Base-by-base conservation (phyloP, 2,113 vertebrate genomes). In the Pachypanchax playfairii region DNA sequence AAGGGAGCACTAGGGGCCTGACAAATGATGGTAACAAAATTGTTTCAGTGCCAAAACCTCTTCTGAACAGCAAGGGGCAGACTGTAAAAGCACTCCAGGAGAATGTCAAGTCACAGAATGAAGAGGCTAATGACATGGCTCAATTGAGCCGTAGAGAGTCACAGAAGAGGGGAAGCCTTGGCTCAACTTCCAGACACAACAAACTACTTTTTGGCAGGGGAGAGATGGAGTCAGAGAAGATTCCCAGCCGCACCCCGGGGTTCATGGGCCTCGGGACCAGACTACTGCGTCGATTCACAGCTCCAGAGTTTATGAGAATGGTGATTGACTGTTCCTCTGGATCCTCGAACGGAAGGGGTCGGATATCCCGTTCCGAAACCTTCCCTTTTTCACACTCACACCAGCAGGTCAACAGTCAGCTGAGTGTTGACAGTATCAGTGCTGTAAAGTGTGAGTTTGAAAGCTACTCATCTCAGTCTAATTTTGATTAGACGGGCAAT, bases 371-470 rank as follows among this genome's bases (percentile, higher is more conserved):
- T 25, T 93, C 92, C 0, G 92, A 93, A 58, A 93, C 92, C 51
- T 93, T 91, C 60, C 92, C 92, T 0, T 62, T 92, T 21, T 89
- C 92, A 0, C 70, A 89, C 69, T 74, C 87, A 2, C 91, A 91
- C 28, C 85, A 89, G 77, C 83, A 84, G 69, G 89, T 93, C 22
- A 87, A 92, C 82, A 91, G 90, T 62, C 92, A 93, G 81, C 90
- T 85, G 0, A 93, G 91, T 11, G 76, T 92, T 0, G 91, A 92
- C 82, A 91, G 91, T 80, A 92, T 93, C 86, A 93, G 92, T 3
- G 91, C 79, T 13, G 92, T 93, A 12, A 90, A 82, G 65, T 93
- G 92, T 47, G 92, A 93, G 77, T 93, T 93, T 57, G 91, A 93
- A 51, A 89, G 80, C 79, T 85, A 69, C 69, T 85, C 77, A 0